These are phyloP conservation scores for Scolanthus callimorphus DNA, from an alignment of 92 coral and sea anemone genomes.

Conservation along the genomic window DNA sequence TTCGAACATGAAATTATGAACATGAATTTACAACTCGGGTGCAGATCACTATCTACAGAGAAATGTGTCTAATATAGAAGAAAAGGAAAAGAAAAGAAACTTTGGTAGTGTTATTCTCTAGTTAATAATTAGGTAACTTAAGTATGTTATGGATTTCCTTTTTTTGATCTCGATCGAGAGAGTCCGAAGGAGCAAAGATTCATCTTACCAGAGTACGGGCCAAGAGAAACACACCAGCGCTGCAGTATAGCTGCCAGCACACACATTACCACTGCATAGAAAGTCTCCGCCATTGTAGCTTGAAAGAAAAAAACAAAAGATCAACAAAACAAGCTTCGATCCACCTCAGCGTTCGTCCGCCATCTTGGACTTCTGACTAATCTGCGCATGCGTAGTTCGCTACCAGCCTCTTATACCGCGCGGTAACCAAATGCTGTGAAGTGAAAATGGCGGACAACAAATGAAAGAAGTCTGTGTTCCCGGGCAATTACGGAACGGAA, in stretches of 20 bases:
- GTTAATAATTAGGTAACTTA: no score
- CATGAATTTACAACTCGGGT: no score
- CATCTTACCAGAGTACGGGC: slow-evolving; percentile 82
- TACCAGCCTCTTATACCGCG: background rate
- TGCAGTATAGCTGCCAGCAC: slow-evolving; percentile 59
- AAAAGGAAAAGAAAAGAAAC: no score
- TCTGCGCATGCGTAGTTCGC: background rate
- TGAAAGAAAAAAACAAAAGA: background rate
- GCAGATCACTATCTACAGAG: no score
- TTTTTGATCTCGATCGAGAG: no score
- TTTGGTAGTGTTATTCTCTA: no score
- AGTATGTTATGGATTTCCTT: no score
- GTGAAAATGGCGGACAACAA: background rate
- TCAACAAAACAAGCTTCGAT: background rate
- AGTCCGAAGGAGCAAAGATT: no score
- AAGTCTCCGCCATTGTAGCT: slow-evolving; percentile 69
- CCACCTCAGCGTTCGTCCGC: background rate
- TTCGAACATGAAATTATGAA: no score
- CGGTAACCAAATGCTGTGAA: no score
- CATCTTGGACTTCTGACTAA: background rate
- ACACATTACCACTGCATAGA: slow-evolving; percentile 65
- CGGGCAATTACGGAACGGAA: background rate
- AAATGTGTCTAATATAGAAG: no score
- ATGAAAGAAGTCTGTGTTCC: background rate
- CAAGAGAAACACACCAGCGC: slow-evolving; percentile 91